Base-by-base conservation (phyloP, 2,888 invertebrate species). In the Eugnorisma glareosa region DNA sequence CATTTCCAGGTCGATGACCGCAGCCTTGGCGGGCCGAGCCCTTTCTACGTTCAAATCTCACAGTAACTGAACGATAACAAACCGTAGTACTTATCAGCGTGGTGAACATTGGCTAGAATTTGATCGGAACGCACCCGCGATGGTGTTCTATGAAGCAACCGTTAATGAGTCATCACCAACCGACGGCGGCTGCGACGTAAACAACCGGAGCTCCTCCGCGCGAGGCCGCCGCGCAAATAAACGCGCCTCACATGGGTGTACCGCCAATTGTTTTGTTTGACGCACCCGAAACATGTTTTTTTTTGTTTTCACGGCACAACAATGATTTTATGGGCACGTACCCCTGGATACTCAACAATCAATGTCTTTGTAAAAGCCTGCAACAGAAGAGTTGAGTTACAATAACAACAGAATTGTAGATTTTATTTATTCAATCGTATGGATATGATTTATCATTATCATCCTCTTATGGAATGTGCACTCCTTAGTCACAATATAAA, bases 1-100 rank as follows among this genome's bases (percentile, higher is more conserved):
- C 87, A 90, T 88, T 94, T 94, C 92, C 93, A 93, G 95, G 94
- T 95, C 93, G 90, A 88, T 88, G 94, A 93, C 93, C 94, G 91
- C 85, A 78, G 82, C 84, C 90, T 93, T 94, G 93, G 85, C 85
- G 87, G 81, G 82, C 79, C 82, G 86, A 40, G 81, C 77, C 75
- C 81, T 86, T 83, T 83, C 73, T 61, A 75, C 74, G 75, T 77
- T 76, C 40, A 70, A 70, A 64, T 75, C 63, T 76, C 57, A 70
- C 48, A 71, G 51, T 82, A 77, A 75, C 64, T 70, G 75, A 74
- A 78, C 69, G 79, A 79, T 84, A 78, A 78, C 75, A 80, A 79
- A 43, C 80, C 72, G 67, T 74, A 70, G 77, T 81, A 80, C 75
- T 81, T 84, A 77, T 84, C 78, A 77, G 70, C 64, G 75, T 79